Conservation (phyloP, 1,140 invertebrate species). For the Ylistrum balloti region DNA sequence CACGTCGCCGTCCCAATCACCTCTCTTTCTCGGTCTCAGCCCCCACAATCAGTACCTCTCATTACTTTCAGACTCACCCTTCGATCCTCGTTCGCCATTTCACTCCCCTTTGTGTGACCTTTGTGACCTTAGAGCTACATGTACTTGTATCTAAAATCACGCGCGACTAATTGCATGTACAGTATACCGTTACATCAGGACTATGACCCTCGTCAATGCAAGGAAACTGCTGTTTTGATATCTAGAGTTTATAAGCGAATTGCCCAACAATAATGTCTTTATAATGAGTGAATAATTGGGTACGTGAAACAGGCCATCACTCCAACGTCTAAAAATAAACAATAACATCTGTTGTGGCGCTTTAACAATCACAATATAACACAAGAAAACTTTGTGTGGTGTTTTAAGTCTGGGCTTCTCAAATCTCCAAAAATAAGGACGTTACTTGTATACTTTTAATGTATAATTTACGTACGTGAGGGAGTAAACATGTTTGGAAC, state of each 20-base stretch:
- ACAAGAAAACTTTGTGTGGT: background rate
- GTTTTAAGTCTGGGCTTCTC: background rate
- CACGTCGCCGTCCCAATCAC: no score
- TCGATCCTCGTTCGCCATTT: no score
- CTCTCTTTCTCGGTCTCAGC: no score
- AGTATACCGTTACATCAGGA: background rate
- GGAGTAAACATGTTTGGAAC: conserved; percentile 30
- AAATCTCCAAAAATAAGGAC: background rate
- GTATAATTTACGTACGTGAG: background rate
- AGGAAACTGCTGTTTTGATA: background rate
- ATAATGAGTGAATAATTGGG: background rate
- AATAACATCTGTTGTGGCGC: background rate
- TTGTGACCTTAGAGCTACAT: background rate
- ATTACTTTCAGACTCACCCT: background rate
- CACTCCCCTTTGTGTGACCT: background rate
- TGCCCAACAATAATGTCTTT: conserved; percentile 13
- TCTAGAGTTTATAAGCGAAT: background rate
- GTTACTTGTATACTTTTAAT: background rate
- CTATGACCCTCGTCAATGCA: background rate
- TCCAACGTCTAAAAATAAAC: conserved; percentile 1
- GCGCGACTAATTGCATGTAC: background rate
- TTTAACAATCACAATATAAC: conserved; percentile 33
- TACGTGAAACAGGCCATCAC: background rate
- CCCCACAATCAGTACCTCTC: background rate
- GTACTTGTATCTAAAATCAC: background rate